These are phyloP conservation scores for Leucoraja erinaceus DNA, from an alignment of 2,113 vertebrate species.

Conservation along the genomic window DNA sequence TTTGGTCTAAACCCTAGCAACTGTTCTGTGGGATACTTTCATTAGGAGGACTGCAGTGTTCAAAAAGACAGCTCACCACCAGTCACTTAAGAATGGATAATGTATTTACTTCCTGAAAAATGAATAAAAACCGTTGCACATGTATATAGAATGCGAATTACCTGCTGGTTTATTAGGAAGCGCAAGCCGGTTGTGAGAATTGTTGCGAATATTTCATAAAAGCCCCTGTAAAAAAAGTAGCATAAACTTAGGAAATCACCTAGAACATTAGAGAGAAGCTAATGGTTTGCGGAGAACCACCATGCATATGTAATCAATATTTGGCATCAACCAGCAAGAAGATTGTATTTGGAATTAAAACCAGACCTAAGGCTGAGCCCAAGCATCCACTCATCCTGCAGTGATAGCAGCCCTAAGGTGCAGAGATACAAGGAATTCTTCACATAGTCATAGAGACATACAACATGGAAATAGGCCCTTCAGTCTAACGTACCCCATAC, in stretches of 20 bases:
- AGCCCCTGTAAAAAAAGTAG: slow-evolving; percentile 59
- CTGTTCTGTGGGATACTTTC: too few relatives aligned
- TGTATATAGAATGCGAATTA: slow-evolving; percentile 42
- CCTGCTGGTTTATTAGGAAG: slow-evolving; percentile 79
- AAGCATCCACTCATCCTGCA: too few relatives aligned
- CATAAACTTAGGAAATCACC: neutral
- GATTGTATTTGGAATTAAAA: neutral
- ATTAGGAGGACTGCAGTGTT: too few relatives aligned
- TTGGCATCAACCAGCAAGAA: neutral
- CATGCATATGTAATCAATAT: neutral
- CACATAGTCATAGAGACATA: too few relatives aligned
- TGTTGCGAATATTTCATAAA: slow-evolving; percentile 72
- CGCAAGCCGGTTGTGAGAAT: slow-evolving; percentile 79
- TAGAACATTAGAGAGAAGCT: neutral
- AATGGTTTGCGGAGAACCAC: neutral
- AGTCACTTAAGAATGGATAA: too few relatives aligned
- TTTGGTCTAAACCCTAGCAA: neutral
- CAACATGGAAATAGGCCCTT: too few relatives aligned
- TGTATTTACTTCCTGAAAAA: too few relatives aligned
- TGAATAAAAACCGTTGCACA: too few relatives aligned
- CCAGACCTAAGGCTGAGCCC: neutral
- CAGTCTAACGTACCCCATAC: too few relatives aligned
- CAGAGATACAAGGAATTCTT: too few relatives aligned
- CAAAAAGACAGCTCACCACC: too few relatives aligned
- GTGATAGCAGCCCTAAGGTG: too few relatives aligned